These are phyloP conservation scores for Bombus impatiens DNA, from an alignment of 1,140 invertebrate species.

Conservation along the genomic window DNA sequence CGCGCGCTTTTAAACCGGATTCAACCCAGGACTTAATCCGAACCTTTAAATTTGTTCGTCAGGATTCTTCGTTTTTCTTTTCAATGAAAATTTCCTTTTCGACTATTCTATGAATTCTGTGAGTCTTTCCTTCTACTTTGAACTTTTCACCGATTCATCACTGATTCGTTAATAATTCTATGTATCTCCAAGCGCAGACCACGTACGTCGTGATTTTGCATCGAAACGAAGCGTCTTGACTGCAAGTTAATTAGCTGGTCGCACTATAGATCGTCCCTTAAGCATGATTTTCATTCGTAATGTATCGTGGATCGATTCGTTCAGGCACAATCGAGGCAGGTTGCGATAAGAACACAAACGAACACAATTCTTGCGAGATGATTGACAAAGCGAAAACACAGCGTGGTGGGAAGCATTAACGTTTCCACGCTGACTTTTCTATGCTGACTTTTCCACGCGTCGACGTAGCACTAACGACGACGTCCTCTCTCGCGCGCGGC, in stretches of 20 bases:
- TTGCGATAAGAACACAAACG: background rate
- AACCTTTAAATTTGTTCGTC: background rate
- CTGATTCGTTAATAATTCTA: background rate
- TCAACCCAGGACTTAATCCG: background rate
- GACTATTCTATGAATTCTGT: background rate
- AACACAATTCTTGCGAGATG: background rate
- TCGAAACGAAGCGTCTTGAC: background rate
- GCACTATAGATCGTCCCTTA: background rate
- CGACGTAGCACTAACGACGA: constrained; percentile 55
- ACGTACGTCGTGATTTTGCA: background rate
- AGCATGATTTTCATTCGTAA: constrained; percentile 10
- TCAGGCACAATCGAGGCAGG: background rate
- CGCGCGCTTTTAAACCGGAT: background rate
- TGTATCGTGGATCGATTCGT: background rate
- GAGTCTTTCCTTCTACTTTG: background rate
- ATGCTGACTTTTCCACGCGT: constrained; percentile 30
- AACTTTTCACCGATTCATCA: background rate
- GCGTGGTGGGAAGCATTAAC: background rate
- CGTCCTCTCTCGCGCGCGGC: constrained; percentile 67
- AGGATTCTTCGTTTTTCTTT: background rate
- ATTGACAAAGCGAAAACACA: constrained; percentile 30
- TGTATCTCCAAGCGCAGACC: background rate
- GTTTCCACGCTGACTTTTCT: background rate
- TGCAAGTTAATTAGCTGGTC: background rate
- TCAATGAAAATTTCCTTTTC: too few species aligned